A percentile compares a stretch with the other conserved stretches of the same genome.
These are phyloP conservation scores for Atlantisia rogersi DNA, from an alignment of 2,113 vertebrate genomes.

Conservation along the genomic window DNA sequence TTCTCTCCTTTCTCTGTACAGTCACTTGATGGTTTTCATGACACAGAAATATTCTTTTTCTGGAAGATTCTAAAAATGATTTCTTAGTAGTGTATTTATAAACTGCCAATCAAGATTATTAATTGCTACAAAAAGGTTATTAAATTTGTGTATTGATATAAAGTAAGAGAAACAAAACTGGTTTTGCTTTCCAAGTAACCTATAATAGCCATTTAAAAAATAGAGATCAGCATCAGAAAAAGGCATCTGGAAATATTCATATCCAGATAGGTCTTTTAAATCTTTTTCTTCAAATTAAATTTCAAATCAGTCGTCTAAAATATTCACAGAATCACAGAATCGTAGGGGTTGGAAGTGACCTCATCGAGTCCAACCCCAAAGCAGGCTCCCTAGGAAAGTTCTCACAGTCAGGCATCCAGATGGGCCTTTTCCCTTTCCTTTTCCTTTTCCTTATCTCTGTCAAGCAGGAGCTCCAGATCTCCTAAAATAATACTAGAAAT, in stretches of 20 bases:
- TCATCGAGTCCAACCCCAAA: no score
- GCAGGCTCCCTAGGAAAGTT: no score
- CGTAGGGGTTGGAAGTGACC: no score
- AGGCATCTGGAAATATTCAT: neutral
- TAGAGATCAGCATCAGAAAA: neutral
- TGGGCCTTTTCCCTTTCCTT: neutral
- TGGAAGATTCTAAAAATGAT: neutral
- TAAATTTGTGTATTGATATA: no score
- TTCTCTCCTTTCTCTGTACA: neutral
- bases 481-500: neutral
- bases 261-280: neutral
- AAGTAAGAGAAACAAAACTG: no score
- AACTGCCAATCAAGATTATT: neutral
- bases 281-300: neutral
- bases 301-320: neutral
- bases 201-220: neutral
- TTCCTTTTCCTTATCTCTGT: neutral
- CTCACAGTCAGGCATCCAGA: no score
- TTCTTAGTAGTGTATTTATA: neutral
- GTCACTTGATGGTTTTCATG: neutral
- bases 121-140: no score
- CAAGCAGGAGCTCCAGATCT: neutral
- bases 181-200: neutral
- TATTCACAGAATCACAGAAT: no score
- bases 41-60: neutral